These are phyloP conservation scores for Drosophila orosa DNA, from an alignment of 1,140 invertebrate species.

Conservation along the genomic window DNA sequence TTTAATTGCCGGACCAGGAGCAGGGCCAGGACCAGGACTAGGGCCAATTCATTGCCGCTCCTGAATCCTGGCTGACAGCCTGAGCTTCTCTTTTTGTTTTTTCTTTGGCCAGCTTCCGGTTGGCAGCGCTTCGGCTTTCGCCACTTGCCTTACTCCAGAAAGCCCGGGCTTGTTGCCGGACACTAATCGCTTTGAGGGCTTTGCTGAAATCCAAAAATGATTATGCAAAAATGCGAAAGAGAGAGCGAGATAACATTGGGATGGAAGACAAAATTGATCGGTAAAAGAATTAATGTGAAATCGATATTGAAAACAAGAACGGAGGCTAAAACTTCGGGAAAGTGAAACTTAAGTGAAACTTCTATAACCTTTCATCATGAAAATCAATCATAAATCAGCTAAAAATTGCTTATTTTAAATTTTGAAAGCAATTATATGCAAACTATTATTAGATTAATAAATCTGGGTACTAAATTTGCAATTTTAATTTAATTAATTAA, in stretches of 20 bases:
- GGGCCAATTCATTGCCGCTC: conserved; percentile 7
- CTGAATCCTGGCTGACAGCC: conserved; percentile 10
- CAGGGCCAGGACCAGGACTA: conserved; percentile 3
- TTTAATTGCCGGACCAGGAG: conserved; percentile 12
- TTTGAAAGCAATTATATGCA: too few species aligned
- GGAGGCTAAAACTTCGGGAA: too few species aligned
- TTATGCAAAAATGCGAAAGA: conserved; percentile 36
- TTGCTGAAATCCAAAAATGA: conserved; percentile 41
- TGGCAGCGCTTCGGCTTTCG: conserved; percentile 19
- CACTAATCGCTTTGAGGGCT: conserved; percentile 45
- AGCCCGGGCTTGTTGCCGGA: conserved; percentile 6
- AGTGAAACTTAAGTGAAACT: too few species aligned
- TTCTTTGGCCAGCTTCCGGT: conserved; percentile 29
- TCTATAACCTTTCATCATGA: too few species aligned
- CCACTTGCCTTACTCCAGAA: background rate
- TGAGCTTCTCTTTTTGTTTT: conserved; percentile 3
- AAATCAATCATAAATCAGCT: too few species aligned
- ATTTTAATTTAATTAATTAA: too few species aligned
- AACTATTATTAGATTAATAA: too few species aligned
- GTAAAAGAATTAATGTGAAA: too few species aligned
- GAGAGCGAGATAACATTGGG: background rate
- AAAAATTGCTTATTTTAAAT: too few species aligned
- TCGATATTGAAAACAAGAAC: background rate
- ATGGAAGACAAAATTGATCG: background rate
- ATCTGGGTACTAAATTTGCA: too few species aligned